phyloP scores from a whole-genome alignment of 2,797 vertebrate species.

The Pristis pectinata region DNA sequence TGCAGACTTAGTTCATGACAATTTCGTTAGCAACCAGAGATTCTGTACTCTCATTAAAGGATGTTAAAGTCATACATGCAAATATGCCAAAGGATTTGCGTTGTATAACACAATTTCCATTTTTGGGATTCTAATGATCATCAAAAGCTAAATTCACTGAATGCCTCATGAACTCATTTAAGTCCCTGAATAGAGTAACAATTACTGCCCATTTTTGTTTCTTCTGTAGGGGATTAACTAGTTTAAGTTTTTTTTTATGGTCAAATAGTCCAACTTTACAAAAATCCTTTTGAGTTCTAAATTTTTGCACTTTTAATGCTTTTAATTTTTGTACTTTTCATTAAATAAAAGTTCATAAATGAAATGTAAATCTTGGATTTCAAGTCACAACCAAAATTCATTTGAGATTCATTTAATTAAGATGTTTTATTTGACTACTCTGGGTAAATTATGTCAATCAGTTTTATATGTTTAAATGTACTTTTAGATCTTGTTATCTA shows the following conservation, averaged over 20 bases:
- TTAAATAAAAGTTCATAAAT: too few species aligned
- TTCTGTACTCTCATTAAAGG: neutral
- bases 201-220: neutral
- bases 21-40: neutral
- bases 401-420: slow-evolving; percentile 15
- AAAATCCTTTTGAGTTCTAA: neutral
- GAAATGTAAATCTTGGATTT: neutral
- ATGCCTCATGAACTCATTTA: neutral
- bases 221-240: too few species aligned
- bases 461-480: neutral
- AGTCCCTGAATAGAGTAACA: neutral
- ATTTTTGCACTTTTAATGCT: slow-evolving; percentile 9
- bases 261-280: neutral
- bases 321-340: neutral
- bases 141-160: neutral
- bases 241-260: too few species aligned
- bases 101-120: neutral
- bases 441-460: neutral
- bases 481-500: neutral
- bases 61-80: neutral
- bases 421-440: neutral
- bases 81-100: neutral
- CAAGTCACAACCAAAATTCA: slow-evolving; percentile 21
- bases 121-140: neutral
- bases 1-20: neutral